Percentiles rank a stretch among this genome's conserved stretches.
Conservation (phyloP, 2,797 vertebrate species). For the Phrynocephalus vlangalii region DNA sequence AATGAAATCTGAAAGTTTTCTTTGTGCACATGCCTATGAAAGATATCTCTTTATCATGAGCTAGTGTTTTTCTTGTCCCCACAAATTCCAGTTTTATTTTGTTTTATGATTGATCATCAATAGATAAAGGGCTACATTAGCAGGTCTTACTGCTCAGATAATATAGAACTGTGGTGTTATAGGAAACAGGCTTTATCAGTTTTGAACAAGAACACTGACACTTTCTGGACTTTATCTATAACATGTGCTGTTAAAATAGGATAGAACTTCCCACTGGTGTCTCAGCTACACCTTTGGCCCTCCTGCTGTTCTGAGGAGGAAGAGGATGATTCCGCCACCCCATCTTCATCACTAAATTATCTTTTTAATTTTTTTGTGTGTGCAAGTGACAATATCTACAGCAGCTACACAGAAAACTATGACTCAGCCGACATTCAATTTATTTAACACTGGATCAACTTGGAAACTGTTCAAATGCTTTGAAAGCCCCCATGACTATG, state of each 20-base stretch:
- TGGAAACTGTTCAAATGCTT: constrained; percentile 37
- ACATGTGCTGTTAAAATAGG: not conserved
- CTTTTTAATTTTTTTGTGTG: constrained; percentile 1
- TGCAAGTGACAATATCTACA: constrained; percentile 45
- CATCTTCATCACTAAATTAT: not conserved
- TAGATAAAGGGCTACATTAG: too few relatives aligned
- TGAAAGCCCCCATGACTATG: not conserved
- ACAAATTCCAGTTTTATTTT: too few relatives aligned
- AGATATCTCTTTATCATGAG: too few relatives aligned
- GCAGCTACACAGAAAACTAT: constrained; percentile 47
- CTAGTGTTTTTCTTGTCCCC: too few relatives aligned
- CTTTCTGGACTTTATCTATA: not conserved
- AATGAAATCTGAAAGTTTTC: too few relatives aligned
- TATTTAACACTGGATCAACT: constrained; percentile 58
- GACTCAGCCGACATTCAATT: constrained; percentile 61
- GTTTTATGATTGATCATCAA: too few relatives aligned
- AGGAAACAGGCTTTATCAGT: too few relatives aligned
- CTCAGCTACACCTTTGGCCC: too few relatives aligned
- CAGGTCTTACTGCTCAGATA: too few relatives aligned
- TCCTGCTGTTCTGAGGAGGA: not conserved
- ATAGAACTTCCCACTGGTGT: not conserved
- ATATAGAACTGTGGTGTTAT: too few relatives aligned
- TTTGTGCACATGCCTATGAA: too few relatives aligned
- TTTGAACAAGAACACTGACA: too few relatives aligned
- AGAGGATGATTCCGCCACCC: constrained; percentile 9